Evolutionary conservation across 2,797 vertebrate species (phyloP).

Genomic region (Apodemus agrarius): DNA sequence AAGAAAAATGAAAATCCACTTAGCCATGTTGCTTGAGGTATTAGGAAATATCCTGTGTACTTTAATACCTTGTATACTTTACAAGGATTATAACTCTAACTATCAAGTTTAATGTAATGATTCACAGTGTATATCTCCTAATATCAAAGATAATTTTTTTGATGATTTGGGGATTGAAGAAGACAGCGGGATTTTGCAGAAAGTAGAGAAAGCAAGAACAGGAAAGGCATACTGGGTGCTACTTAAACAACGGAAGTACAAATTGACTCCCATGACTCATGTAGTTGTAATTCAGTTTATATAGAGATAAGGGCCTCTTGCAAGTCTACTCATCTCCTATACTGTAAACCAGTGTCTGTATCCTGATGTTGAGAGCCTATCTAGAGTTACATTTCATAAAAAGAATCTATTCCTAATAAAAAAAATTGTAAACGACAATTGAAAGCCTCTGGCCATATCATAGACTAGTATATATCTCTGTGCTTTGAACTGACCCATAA

Average conservation of each 20-base stretch:
- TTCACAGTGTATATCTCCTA: background rate
- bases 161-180: background rate
- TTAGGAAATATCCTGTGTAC: background rate
- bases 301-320: background rate
- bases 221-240: background rate
- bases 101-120: background rate
- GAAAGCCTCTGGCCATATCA: background rate
- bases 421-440: background rate
- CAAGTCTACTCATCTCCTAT: background rate
- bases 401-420: background rate
- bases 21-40: background rate
- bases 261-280: background rate
- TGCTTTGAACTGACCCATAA: background rate
- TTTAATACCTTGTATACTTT: background rate
- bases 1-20: constrained; percentile 30
- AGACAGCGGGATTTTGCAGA: background rate
- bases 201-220: background rate
- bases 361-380: background rate
- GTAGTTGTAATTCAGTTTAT: background rate
- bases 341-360: background rate
- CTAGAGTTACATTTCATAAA: constrained; percentile 30
- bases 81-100: background rate
- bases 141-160: background rate
- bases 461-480: background rate
- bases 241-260: background rate